These are phyloP conservation scores for Heterochromis multidens DNA, from an alignment of 2,113 vertebrate species.

Conservation along the genomic window DNA sequence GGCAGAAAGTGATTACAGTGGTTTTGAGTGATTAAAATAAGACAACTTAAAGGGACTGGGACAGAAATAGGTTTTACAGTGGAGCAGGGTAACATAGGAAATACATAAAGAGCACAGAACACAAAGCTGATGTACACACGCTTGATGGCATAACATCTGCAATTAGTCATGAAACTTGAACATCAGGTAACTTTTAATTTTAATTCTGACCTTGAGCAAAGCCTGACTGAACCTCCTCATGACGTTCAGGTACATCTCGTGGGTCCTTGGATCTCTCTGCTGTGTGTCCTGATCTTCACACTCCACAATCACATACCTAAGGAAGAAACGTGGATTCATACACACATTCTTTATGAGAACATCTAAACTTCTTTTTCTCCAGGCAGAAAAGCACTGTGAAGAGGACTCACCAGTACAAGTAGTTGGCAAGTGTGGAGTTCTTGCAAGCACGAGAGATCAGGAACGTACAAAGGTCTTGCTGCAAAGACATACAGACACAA, in stretches of 20 bases:
- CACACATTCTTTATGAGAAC: background rate
- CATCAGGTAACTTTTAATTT: background rate
- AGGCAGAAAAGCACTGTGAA: background rate
- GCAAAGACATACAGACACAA: constrained; percentile 7
- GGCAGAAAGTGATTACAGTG: background rate
- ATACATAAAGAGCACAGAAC: background rate
- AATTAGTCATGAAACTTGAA: background rate
- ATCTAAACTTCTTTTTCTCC: background rate
- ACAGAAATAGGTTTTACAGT: background rate
- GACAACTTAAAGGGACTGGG: background rate
- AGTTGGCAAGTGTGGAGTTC: constrained; percentile 96
- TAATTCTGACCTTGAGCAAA: constrained; percentile 84
- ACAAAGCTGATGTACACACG: background rate
- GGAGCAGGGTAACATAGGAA: background rate
- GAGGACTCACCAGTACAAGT: constrained; percentile 91
- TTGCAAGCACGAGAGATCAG: constrained; percentile 97
- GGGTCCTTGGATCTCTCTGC: constrained; percentile 94
- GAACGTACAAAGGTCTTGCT: constrained; percentile 98
- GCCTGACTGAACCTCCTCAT: constrained; percentile 98
- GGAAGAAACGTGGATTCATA: background rate
- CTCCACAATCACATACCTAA: constrained; percentile 98
- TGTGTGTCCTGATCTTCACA: constrained; percentile 98
- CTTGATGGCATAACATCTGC: background rate
- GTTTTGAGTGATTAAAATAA: background rate
- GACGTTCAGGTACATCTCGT: constrained; percentile 98